Evolutionary conservation across 1,140 invertebrate species (phyloP).

Genomic region (Hylaeus volcanicus): DNA sequence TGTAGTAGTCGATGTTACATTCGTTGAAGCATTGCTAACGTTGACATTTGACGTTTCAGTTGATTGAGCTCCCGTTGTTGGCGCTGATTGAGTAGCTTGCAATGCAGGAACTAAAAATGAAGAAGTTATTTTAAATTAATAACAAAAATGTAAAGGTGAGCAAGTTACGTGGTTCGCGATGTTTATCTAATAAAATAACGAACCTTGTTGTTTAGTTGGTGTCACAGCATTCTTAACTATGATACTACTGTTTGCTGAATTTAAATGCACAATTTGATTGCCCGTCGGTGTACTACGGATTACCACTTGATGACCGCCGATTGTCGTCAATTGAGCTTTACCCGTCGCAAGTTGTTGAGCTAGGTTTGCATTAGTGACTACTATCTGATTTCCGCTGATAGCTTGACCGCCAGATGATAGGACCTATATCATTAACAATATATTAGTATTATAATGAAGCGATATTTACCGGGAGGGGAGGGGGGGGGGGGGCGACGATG

Average conservation of each 20-base stretch:
- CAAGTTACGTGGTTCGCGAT: too few species aligned
- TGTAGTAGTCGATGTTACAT: conserved; percentile 44
- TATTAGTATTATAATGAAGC: background rate
- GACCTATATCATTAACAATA: conserved; percentile 73
- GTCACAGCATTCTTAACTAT: conserved; percentile 74
- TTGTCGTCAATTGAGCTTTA: conserved; percentile 90
- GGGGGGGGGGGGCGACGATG: too few species aligned
- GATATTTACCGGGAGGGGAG: background rate
- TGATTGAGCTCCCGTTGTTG: conserved; percentile 40
- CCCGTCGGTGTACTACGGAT: conserved; percentile 86
- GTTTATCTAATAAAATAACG: background rate
- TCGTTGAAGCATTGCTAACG: conserved; percentile 35
- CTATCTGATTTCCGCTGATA: conserved; percentile 83
- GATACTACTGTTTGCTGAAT: conserved; percentile 74
- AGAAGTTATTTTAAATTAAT: background rate
- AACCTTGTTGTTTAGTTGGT: conserved; percentile 70
- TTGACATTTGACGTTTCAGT: conserved; percentile 55
- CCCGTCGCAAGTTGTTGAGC: conserved; percentile 89
- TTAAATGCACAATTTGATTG: conserved; percentile 83
- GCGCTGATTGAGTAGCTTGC: conserved; percentile 46
- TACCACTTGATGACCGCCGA: conserved; percentile 90
- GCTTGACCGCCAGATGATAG: conserved; percentile 76
- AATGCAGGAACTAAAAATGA: conserved; percentile 34
- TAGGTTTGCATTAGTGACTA: conserved; percentile 87
- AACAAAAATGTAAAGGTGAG: too few species aligned